These are phyloP conservation scores for Polypterus senegalus DNA, from an alignment of 2,113 vertebrate species.

Conservation along the genomic window DNA sequence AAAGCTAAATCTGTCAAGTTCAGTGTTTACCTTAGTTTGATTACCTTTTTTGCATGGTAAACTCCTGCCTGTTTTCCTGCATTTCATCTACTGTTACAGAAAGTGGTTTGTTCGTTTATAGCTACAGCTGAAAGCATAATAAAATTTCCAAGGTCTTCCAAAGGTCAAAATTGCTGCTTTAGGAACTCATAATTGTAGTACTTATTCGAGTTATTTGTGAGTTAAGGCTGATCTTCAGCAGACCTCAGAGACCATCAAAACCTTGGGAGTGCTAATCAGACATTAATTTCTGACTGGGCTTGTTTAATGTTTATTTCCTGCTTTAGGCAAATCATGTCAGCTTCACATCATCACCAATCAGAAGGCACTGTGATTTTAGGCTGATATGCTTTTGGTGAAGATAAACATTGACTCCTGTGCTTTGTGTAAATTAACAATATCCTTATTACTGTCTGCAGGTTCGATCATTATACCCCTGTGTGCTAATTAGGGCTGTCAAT, in stretches of 20 bases:
- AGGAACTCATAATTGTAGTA: constrained; percentile 2
- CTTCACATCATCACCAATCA: background rate
- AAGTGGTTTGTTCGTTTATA: no score
- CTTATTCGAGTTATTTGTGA: background rate
- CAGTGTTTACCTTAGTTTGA: no score
- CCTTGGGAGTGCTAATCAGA: constrained; percentile 25
- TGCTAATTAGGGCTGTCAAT: constrained; percentile 25
- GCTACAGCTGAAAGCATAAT: background rate
- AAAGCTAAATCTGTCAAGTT: no score
- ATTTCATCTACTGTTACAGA: no score
- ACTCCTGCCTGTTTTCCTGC: no score
- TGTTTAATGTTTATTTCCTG: constrained; percentile 27
- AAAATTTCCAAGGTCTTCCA: background rate
- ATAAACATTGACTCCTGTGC: background rate
- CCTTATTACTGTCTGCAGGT: constrained; percentile 13
- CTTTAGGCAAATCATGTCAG: background rate
- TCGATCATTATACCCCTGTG: constrained; percentile 14
- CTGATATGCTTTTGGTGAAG: background rate
- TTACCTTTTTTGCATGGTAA: no score
- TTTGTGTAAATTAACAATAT: constrained; percentile 17
- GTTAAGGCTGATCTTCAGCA: background rate
- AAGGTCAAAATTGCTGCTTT: background rate
- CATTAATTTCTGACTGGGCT: constrained; percentile 23
- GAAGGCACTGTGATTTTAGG: constrained; percentile 1
- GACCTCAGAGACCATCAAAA: background rate